Evolutionary conservation across 2,888 invertebrate genomes (phyloP), one percentile per base, ranked within the genome.

Genomic region (Torymus tubicola): DNA sequence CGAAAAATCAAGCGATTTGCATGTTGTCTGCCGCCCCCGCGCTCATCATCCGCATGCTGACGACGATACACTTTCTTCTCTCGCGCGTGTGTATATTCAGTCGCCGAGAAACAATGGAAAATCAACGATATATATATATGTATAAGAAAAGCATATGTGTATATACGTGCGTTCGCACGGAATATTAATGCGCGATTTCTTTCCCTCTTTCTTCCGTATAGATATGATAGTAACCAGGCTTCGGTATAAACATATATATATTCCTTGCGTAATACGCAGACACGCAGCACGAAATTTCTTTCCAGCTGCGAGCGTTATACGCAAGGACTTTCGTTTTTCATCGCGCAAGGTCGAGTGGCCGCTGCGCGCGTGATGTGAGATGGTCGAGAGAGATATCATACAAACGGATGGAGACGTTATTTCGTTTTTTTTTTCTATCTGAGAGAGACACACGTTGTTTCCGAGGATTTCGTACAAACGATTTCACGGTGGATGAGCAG

Each of bases 301-400:
- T 76, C 80, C 65, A 72, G 57, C 68, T 67, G 72, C 42, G 76
- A 61, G 63, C 71, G 76, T 70, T 70, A 74, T 69, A 78, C 58
- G 72, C 82, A 77, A 81, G 78, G 81, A 85, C 85, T 85, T 85
- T 85, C 85, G 80, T 84, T 85, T 85, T 85, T 82, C 82, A 81
- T 14, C 64, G 70, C 57, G 75, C 84, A 84, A 84, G 85, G 84
- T 84, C 84, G 84, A 80, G 61, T 42, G 42, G 42, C 42, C 42
- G 42, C 42, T n/a, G 31, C 24, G 24, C 24, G 24, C 24, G 3
- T n/a, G 3, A 3, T 5, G 31, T 8, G 42, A 42, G 42, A 42
- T 42, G 42, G 42, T 8, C 42, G 42, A 8, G 42, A 42, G 42
- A 42, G 42, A 42, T 42, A 42, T 42, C 42, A 8, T n/a, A 67